These are phyloP conservation scores for Bembecia ichneumoniformis DNA, from an alignment of 2,888 invertebrate species.

Conservation along the genomic window DNA sequence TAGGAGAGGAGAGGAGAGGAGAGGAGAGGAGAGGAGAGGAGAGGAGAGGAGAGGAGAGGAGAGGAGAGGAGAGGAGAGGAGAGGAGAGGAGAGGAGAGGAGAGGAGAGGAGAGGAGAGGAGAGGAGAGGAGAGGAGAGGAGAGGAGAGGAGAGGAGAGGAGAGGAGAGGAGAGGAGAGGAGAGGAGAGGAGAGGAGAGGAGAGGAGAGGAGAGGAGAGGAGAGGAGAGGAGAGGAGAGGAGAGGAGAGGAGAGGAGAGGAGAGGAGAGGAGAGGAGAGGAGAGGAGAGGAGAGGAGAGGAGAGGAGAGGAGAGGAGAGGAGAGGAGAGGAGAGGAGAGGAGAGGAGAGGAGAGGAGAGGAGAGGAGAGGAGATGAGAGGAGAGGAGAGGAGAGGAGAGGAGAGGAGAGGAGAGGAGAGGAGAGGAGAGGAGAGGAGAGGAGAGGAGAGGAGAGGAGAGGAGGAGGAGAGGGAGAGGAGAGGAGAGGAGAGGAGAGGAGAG, in stretches of 20 bases:
- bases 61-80: neutral
- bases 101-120: neutral
- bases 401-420: neutral
- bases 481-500: neutral
- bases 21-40: neutral
- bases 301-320: neutral
- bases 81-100: neutral
- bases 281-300: neutral
- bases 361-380: neutral
- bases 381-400: neutral
- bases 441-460: neutral
- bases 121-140: neutral
- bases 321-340: neutral
- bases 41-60: neutral
- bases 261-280: neutral
- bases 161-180: neutral
- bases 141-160: neutral
- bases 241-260: neutral
- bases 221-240: neutral
- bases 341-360: neutral
- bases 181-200: neutral
- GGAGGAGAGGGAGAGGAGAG: too few species aligned
- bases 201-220: neutral
- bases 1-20: neutral
- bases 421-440: neutral